Base-by-base conservation (phyloP, 2,113 vertebrate species). In the Erythrocercus mccallii region DNA sequence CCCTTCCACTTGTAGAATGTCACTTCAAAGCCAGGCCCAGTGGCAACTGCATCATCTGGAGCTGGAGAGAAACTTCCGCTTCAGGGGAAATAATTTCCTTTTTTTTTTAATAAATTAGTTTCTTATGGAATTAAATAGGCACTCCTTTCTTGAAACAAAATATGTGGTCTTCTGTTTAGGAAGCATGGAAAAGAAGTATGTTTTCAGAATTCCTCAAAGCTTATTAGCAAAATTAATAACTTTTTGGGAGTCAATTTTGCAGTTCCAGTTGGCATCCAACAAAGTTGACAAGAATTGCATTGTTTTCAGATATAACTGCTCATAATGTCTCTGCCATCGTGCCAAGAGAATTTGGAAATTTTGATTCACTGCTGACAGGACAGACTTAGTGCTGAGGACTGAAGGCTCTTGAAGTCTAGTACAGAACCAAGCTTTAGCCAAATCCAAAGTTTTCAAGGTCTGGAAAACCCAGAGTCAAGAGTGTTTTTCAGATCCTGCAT, bases 201-300 rank as follows among this genome's bases (percentile, higher is more conserved):
- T 28, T 81, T 92, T 60, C 48, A 80, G 44, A 90, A 86, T 64
- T 62, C 21, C 25, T 57, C 31, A 50, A 72, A 70, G 33, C 37
- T 81, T 78, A 38, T 56, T 65, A 91, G 62, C 70, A 78, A 85
- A 86, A 80, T 47, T 30, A 84, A 6, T 42, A 2, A 5, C 1
- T 6, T 17, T 27, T 58, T 81, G 24, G 0, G 5, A 4, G 19
- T 73, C 8, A 70, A 4, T 70, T 76, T 76, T 42, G 28, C 19
- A 64, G 35, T 50, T 68, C 38, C 28, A 69, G 11, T 60, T 0
- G 0, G 23, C 31, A 76, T 38, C 50, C 2, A 12, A 76, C 16
- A 40, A 92, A 81, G 19, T 8, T 57, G 42, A 72, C 38, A 77
- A 68, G 42, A 76, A 70, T 5, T 51, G 66, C 23, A 51, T 28